Evolutionary conservation across 2,113 vertebrate genomes (phyloP).

Genomic region (Muscicapa adusta): DNA sequence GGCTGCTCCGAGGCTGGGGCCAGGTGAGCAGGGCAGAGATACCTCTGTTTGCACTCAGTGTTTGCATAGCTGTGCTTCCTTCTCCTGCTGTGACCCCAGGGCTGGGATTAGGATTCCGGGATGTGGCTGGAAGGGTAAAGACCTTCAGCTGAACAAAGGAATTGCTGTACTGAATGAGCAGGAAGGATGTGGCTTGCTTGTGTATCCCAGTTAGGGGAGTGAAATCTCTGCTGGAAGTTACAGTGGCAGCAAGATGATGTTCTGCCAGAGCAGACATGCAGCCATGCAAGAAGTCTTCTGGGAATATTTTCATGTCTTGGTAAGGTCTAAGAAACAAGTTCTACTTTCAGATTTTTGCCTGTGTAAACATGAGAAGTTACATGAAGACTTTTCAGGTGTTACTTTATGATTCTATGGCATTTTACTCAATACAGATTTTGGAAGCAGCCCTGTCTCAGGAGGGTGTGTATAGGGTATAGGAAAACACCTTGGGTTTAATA

Average conservation of each 20-base stretch:
- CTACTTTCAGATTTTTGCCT: not conserved
- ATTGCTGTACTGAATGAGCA: not conserved
- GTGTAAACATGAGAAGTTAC: not conserved
- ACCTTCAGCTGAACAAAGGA: not conserved
- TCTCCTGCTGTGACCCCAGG: not conserved
- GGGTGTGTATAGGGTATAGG: not conserved
- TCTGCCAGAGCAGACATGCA: not conserved
- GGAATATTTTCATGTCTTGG: not conserved
- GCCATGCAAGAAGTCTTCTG: not conserved
- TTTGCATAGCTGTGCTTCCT: not conserved
- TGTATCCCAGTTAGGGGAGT: not conserved
- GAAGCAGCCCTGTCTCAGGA: not conserved
- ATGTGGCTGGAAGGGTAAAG: not conserved
- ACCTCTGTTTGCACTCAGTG: rapidly evolving
- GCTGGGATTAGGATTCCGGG: not conserved
- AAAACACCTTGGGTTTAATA: not conserved
- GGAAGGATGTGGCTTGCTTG: not conserved
- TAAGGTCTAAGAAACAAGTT: not conserved
- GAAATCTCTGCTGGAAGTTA: not conserved
- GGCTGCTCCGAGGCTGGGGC: not conserved
- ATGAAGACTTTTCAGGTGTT: not conserved
- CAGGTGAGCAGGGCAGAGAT: not conserved
- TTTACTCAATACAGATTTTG: not conserved
- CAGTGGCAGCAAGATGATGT: not conserved
- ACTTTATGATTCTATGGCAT: not conserved